These are phyloP conservation scores for Phocides pigmalion DNA, from an alignment of 1,140 invertebrate species.

Conservation along the genomic window DNA sequence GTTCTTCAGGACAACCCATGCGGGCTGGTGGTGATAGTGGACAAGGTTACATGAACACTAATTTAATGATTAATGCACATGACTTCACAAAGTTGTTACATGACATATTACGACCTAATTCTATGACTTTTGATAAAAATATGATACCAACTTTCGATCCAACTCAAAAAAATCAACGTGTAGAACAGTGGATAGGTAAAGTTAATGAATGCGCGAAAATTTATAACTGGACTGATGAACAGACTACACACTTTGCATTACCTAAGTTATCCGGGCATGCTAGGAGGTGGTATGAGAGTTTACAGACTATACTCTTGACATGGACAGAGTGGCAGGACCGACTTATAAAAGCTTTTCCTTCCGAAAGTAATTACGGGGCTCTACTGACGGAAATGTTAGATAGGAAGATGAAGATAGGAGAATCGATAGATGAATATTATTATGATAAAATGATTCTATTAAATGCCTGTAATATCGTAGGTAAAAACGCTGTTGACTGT, in stretches of 20 bases:
- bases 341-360: neutral
- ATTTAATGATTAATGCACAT: too few species aligned
- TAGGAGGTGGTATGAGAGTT: conserved; percentile 2
- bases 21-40: too few species aligned
- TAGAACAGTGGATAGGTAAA: conserved; percentile 6
- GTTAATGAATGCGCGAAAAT: conserved; percentile 9
- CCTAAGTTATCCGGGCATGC: conserved; percentile 5
- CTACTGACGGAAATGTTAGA: conserved; percentile 7
- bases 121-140: too few species aligned
- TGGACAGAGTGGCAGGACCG: conserved; percentile 11
- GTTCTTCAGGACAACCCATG: too few species aligned
- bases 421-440: conserved; percentile 17
- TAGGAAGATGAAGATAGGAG: neutral
- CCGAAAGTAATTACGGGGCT: conserved; percentile 11
- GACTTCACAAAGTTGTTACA: too few species aligned
- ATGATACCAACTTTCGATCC: conserved; percentile 9
- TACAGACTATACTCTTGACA: neutral
- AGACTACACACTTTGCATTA: conserved; percentile 7
- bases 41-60: too few species aligned
- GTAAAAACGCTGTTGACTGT: conserved; percentile 12
- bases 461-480: neutral
- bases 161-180: neutral
- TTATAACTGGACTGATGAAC: conserved; percentile 5
- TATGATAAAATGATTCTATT: conserved; percentile 5
- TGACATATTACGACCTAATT: too few species aligned